Evolutionary conservation across 2,113 vertebrate genomes (phyloP).

Genomic region (Eulemur macaco): DNA sequence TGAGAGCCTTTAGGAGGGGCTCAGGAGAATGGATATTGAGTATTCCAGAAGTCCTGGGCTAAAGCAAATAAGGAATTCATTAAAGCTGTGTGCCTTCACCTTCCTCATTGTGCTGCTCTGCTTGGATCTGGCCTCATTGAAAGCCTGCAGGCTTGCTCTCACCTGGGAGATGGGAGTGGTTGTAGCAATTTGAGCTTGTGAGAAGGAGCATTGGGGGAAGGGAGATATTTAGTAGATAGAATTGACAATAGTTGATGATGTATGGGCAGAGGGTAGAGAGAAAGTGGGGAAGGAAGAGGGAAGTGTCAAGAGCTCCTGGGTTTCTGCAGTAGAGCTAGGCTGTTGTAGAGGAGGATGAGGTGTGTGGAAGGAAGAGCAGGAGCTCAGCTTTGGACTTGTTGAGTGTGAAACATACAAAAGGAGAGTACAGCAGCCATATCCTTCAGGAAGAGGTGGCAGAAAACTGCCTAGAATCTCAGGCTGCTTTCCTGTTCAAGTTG

Average conservation of each 20-base stretch:
- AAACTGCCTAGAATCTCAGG: neutral
- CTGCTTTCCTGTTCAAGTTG: constrained; percentile 1
- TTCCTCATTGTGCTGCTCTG: neutral
- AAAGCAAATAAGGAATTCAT: constrained; percentile 38
- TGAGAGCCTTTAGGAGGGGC: constrained; percentile 31
- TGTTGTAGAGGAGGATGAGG: neutral
- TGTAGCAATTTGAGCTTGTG: neutral
- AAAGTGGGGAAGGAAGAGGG: neutral
- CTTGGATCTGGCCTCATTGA: neutral
- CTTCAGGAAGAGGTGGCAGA: neutral
- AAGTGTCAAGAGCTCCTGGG: neutral
- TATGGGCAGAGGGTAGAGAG: neutral
- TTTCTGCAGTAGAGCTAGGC: neutral
- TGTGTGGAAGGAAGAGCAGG: neutral
- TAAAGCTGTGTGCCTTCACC: neutral
- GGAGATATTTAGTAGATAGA: neutral
- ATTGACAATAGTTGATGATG: neutral
- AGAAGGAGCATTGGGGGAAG: neutral
- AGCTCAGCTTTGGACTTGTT: neutral
- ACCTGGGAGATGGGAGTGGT: neutral
- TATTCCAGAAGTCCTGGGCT: neutral
- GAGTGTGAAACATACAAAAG: neutral
- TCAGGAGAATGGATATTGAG: neutral
- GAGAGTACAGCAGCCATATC: neutral
- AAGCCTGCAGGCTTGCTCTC: neutral